These are phyloP conservation scores for Poecilia latipinna DNA, from an alignment of 2,113 vertebrate genomes.

Conservation along the genomic window DNA sequence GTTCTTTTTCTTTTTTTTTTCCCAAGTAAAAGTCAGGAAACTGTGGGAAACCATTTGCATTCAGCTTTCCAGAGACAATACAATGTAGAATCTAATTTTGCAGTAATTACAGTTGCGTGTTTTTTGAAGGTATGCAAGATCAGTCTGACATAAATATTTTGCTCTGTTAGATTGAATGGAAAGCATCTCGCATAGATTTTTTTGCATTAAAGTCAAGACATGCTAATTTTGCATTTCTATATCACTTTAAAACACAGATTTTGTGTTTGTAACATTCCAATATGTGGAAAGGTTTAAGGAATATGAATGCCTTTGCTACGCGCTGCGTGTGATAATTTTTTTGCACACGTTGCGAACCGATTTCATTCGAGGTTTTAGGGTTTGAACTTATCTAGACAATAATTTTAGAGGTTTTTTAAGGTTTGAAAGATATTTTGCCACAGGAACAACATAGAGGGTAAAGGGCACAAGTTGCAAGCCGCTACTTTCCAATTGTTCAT, in stretches of 20 bases:
- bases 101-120: no score
- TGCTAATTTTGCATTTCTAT: neutral
- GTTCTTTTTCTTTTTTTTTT: neutral
- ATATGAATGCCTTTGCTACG: neutral
- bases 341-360: neutral
- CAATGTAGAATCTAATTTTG: no score
- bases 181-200: no score
- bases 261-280: no score
- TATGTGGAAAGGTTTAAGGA: no score
- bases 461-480: neutral
- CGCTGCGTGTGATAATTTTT: neutral
- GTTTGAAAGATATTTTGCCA: neutral
- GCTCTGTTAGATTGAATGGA: no score
- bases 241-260: no score
- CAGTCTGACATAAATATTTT: neutral
- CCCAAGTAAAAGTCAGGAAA: neutral
- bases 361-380: neutral
- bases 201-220: no score
- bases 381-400: neutral
- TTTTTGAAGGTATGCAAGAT: neutral
- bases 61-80: neutral
- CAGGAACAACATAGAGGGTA: neutral
- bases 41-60: neutral
- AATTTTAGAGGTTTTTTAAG: neutral
- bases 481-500: constrained; percentile 16